Base-by-base conservation (phyloP, 1,140 invertebrate genomes). In the Zaprionus nigranus region DNA sequence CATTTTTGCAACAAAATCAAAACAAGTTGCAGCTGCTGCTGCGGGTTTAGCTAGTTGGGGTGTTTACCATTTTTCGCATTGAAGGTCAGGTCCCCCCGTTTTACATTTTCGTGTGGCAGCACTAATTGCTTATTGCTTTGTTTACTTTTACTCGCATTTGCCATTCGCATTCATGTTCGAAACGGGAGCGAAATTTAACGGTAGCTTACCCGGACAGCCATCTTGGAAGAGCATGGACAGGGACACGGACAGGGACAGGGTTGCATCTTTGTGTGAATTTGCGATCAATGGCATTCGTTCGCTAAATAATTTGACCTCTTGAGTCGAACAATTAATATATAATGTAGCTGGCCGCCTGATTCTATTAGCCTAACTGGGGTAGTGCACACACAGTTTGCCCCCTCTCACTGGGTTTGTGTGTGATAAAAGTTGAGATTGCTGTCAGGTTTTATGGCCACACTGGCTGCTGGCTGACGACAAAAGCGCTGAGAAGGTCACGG, bases 261-360 rank as follows among this genome's bases (percentile, higher is more conserved):
- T 7, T 68, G 68, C 66, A 71, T 54, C 34, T 62, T 34, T 82
- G 69, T 81, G 83, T 74, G 72, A 86, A 86, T 88, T 79, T 62
- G 81, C 84, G 74, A 90, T 90, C 85, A 84, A 90, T 88, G 81
- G 81, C 85, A 83, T 75, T 73, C 67, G 54, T 66, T 70, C 79
- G 85, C 85, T 90, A 90, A 90, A 90, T 90, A 90, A 85, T 85
- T 64, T 90, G 85, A 90, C 85, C 85, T 90, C 86, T 85, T 69
- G 59, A 78, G 78, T 83, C 81, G 46, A 79, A 66, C 85, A 90
- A 87, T 88, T 88, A 84, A 85, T 80, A 46, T 69, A 68, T 56
- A 79, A 62, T 58, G 66, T 75, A 53, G 61, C 61, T 53, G 59
- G 9, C 59, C 15, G 64, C n/a, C 73, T 81, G 62, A 90, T 85